A percentile compares a stretch with the other conserved stretches of the same genome.
Conservation (phyloP, 2,113 vertebrate species). For the Gymnogyps californianus region DNA sequence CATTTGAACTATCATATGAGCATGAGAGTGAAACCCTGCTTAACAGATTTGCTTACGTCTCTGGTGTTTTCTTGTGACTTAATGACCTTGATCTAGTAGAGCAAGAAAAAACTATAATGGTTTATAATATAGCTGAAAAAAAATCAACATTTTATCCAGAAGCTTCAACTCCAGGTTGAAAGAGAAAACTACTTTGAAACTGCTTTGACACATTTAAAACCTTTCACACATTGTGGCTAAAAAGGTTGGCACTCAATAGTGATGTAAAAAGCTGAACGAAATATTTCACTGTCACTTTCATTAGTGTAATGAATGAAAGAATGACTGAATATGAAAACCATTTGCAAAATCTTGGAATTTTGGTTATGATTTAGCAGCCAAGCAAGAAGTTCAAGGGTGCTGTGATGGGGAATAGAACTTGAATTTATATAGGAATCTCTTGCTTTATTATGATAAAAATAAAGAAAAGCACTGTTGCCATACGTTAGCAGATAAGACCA, state of each 20-base stretch:
- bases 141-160: not conserved
- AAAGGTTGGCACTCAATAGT: not conserved
- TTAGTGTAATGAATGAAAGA: not conserved
- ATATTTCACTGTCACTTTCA: not conserved
- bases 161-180: not conserved
- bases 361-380: not conserved
- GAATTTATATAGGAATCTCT: not conserved
- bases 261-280: not conserved
- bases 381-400: not conserved
- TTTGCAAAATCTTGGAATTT: not conserved
- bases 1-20: not conserved
- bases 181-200: not conserved
- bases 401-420: not conserved
- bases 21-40: not conserved
- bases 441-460: not conserved
- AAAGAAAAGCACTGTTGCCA: not conserved
- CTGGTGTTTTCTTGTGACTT: not conserved
- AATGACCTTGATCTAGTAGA: not conserved
- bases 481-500: not conserved
- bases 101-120: not conserved
- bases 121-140: not conserved
- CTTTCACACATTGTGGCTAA: not conserved
- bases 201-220: not conserved
- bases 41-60: not conserved
- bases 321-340: not conserved